Percentiles rank a stretch among this genome's conserved stretches.
Evolutionary conservation across 2,888 invertebrate species (phyloP).

Genomic region (Drosophila barbarae): DNA sequence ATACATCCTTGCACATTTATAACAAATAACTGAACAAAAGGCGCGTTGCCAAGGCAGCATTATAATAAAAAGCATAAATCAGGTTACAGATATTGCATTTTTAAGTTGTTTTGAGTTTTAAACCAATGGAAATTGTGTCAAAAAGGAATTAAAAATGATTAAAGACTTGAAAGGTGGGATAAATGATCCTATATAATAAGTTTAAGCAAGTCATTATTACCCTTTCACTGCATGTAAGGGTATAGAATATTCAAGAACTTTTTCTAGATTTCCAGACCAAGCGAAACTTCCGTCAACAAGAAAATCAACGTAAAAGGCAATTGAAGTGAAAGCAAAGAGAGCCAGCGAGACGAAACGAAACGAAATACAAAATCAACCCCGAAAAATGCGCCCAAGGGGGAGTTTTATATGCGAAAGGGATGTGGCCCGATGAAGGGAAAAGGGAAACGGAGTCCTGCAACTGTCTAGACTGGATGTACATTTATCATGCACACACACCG

Average conservation of each 20-base stretch:
- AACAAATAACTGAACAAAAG: neutral
- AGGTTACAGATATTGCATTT: neutral
- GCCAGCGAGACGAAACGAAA: slow-evolving; percentile 46
- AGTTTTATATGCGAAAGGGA: slow-evolving; percentile 17
- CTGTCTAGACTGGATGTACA: slow-evolving; percentile 66
- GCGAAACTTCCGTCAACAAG: slow-evolving; percentile 67
- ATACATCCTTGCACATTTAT: slow-evolving; percentile 9
- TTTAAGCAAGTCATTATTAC: neutral
- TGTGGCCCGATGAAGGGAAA: neutral
- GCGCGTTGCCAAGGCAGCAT: slow-evolving; percentile 1
- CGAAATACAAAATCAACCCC: slow-evolving; percentile 60
- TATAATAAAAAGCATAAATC: neutral
- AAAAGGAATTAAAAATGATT: neutral
- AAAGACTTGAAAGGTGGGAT: neutral
- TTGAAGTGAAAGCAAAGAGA: slow-evolving; percentile 56
- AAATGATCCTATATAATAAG: neutral
- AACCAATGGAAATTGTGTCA: neutral
- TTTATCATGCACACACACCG: slow-evolving; percentile 43
- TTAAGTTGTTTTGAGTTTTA: neutral
- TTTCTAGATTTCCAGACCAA: slow-evolving; percentile 36
- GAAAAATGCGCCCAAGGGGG: slow-evolving; percentile 43
- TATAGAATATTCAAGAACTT: slow-evolving; percentile 16
- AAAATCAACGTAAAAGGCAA: slow-evolving; percentile 42
- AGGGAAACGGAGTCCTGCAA: slow-evolving; percentile 46
- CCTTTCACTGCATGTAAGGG: neutral